Base-by-base conservation (phyloP, 2,888 invertebrate genomes). In the Melanophora roralis region DNA sequence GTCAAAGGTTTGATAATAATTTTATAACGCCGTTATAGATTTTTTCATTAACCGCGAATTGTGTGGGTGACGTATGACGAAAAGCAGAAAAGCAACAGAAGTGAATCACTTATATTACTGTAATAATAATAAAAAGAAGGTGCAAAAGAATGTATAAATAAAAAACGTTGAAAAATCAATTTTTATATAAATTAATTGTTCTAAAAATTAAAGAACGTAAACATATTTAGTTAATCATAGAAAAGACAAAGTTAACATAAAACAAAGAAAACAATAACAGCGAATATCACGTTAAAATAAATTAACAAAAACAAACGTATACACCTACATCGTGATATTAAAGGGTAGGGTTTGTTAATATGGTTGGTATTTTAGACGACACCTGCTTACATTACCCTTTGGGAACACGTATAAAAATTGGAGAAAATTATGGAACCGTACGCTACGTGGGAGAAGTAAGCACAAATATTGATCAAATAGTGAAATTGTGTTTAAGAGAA, bases 371-470 rank as follows among this genome's bases (percentile, higher is more conserved):
- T 83, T 85, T 89, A 76, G 89, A 89, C 81, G 90, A 89, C 59
- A 86, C 86, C 77, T 86, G 85, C 82, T 86, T 89, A 77, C 86
- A 87, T 82, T 89, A 88, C 84, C 89, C 89, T 45, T 79, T 89
- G 73, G 88, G 87, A 67, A 87, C 88, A 59, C 86, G 90, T 45
- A 88, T 90, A 62, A 87, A 87, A 84, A 86, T 89, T 68, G 85
- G 85, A 6, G 85, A 85, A 32, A 88, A 89, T 81, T 87, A 83
- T 85, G 94, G 94, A 14, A 93, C 93, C 7, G 93, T 97, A 27
- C 93, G 93, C 87, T 97, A 94, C 90, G 92, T 96, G 81, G 97
- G 97, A 57, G 92, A 93, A 87, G 90, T 89, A 84, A 82, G 91
- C n/a, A 34, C 9, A 77, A 71, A 79, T 60, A 47, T 14, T 19